Evolutionary conservation across 1,140 invertebrate species (phyloP).

Genomic region (Bombus soroeensis): DNA sequence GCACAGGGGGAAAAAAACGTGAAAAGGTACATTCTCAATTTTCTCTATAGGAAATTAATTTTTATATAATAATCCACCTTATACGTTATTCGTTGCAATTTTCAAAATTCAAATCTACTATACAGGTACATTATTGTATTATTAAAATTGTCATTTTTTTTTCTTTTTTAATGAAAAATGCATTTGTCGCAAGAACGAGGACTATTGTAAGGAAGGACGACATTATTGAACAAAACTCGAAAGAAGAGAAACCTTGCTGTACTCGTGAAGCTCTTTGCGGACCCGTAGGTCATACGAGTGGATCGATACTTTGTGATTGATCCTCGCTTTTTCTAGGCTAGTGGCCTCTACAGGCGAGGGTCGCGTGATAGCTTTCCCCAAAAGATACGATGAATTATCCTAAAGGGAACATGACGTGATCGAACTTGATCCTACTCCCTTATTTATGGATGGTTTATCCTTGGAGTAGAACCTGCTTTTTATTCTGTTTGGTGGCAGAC

Average conservation of each 20-base stretch:
- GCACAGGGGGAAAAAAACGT: no score
- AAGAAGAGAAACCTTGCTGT: background rate
- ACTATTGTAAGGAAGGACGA: no score
- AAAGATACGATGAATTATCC: conserved; percentile 23
- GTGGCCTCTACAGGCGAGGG: background rate
- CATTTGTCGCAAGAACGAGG: no score
- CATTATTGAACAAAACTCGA: background rate
- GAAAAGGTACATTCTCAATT: no score
- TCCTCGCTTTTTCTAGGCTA: conserved; percentile 1
- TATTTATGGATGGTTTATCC: conserved; percentile 9
- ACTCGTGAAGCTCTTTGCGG: background rate
- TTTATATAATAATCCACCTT: no score
- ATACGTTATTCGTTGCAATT: no score
- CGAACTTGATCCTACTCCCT: background rate
- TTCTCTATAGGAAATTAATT: no score
- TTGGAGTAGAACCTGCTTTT: background rate
- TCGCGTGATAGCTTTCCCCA: background rate
- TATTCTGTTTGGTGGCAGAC: background rate
- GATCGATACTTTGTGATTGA: conserved; percentile 22
- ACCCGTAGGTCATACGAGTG: background rate
- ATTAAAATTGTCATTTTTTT: no score
- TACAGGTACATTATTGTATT: no score
- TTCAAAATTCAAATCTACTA: no score
- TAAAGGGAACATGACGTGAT: background rate
- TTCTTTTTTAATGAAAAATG: no score